These are phyloP conservation scores for Blastomussa wellsi DNA, from an alignment of 92 coral and sea anemone species.

Conservation along the genomic window DNA sequence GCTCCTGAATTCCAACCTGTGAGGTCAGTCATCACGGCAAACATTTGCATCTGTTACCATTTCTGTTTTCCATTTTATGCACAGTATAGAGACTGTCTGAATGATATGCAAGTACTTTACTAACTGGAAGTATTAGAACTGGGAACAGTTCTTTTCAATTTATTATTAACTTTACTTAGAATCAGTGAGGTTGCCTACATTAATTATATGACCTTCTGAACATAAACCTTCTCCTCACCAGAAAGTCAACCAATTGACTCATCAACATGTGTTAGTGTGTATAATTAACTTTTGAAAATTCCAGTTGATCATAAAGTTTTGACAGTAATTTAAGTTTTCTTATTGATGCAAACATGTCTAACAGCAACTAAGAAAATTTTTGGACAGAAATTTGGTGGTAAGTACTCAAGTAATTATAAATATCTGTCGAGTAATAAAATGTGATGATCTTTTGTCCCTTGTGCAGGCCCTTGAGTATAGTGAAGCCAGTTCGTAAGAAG, in stretches of 20 bases:
- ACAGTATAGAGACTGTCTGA: too few species aligned
- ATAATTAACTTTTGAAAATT: too few species aligned
- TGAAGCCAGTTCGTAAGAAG: conserved; percentile 86
- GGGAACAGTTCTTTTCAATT: background rate
- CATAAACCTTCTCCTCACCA: background rate
- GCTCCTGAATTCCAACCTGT: conserved; percentile 87
- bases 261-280: background rate
- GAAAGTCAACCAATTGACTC: background rate
- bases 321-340: background rate
- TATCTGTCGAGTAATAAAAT: background rate
- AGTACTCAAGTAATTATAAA: background rate
- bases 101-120: too few species aligned
- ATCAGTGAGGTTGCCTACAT: background rate
- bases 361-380: too few species aligned
- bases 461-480: conserved; percentile 79
- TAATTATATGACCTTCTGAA: background rate
- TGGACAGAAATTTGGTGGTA: background rate
- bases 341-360: background rate
- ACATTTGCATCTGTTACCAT: background rate
- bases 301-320: too few species aligned
- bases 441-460: background rate
- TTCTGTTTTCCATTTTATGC: background rate
- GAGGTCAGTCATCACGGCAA: conserved; percentile 48
- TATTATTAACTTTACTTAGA: background rate
- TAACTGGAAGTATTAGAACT: background rate